These are phyloP conservation scores for Phrynosoma blainvillii DNA, from an alignment of 2,113 vertebrate genomes.

Conservation along the genomic window DNA sequence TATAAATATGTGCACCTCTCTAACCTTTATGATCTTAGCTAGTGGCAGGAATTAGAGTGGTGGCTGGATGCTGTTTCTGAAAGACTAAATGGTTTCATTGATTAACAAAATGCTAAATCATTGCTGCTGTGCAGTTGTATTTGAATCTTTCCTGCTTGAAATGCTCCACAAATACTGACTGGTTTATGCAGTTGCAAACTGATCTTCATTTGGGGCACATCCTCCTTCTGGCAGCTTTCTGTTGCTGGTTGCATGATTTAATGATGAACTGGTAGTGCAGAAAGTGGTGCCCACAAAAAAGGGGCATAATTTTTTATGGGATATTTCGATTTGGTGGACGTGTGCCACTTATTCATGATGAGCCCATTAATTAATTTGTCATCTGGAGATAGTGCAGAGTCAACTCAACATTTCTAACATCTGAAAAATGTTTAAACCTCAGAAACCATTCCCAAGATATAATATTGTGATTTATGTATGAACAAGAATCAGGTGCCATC, in stretches of 20 bases:
- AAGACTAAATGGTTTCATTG: constrained; percentile 42
- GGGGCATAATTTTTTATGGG: neutral
- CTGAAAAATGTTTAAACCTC: neutral
- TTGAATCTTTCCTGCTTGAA: neutral
- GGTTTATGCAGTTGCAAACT: neutral
- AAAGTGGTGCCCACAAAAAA: neutral
- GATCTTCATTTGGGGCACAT: neutral
- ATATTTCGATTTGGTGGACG: neutral
- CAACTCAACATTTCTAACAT: neutral
- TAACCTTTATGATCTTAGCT: constrained; percentile 38
- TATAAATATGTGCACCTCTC: constrained; percentile 28
- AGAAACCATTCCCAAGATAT: neutral
- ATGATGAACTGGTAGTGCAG: neutral
- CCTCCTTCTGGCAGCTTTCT: neutral
- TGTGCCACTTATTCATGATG: neutral
- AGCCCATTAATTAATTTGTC: neutral
- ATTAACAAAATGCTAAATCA: constrained; percentile 55
- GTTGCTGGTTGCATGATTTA: neutral
- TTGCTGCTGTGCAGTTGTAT: constrained; percentile 5
- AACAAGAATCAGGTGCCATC: neutral
- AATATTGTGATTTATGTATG: neutral
- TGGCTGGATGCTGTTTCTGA: constrained; percentile 32
- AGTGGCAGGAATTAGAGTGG: constrained; percentile 35
- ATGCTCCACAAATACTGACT: neutral
- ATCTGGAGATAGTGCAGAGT: neutral